These are phyloP conservation scores for Myotis davidii DNA, from an alignment of 2,113 vertebrate genomes.

Conservation along the genomic window DNA sequence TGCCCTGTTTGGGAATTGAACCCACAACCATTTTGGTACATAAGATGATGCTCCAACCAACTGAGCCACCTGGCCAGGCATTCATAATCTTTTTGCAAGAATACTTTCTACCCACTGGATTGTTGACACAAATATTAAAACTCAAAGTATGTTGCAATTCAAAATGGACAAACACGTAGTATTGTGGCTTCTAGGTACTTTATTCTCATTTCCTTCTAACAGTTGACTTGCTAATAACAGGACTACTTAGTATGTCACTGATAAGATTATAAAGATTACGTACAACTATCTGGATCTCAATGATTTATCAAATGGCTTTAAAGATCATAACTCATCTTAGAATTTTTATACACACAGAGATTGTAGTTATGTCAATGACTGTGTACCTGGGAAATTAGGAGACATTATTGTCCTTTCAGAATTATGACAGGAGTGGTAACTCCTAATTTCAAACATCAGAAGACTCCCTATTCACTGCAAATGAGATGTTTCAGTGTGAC, in stretches of 20 bases:
- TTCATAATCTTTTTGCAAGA: not conserved
- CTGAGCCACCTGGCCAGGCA: not conserved
- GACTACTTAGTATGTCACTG: slow-evolving; percentile 5
- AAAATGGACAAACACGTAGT: not conserved
- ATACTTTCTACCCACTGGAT: not conserved
- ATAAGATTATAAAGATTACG: slow-evolving; percentile 30
- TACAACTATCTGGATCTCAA: not conserved
- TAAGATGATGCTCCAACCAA: not conserved
- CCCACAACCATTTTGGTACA: too few species aligned
- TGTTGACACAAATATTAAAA: slow-evolving; percentile 4
- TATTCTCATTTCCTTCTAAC: slow-evolving; percentile 4
- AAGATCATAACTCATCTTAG: not conserved
- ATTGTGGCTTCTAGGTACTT: not conserved
- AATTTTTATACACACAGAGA: not conserved
- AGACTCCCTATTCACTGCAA: slow-evolving; percentile 50
- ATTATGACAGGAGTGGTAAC: slow-evolving; percentile 52
- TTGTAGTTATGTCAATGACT: not conserved
- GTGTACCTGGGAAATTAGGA: not conserved
- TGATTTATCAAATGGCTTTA: slow-evolving; percentile 1
- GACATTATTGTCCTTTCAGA: slow-evolving; percentile 11
- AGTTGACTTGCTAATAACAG: not conserved
- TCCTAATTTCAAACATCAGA: not conserved
- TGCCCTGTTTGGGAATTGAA: too few species aligned
- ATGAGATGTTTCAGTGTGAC: slow-evolving; percentile 67
- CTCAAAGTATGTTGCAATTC: not conserved